These are phyloP conservation scores for Caerostris darwini DNA, from an alignment of 1,140 invertebrate genomes.

Conservation along the genomic window DNA sequence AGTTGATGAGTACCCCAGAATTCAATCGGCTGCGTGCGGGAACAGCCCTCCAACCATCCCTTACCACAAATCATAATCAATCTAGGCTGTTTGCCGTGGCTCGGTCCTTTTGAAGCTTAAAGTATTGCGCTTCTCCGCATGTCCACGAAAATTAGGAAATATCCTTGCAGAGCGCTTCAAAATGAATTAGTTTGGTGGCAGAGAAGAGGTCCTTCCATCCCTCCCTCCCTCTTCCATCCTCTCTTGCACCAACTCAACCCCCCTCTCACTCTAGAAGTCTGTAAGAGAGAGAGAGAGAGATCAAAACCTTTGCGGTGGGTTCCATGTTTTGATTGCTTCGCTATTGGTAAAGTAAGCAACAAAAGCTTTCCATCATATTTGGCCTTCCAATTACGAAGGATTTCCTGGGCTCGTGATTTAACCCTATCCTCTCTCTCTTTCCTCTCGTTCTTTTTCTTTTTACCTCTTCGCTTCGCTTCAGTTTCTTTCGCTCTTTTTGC, in stretches of 20 bases:
- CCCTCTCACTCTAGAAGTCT: neutral
- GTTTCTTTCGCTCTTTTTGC: conserved; percentile 50
- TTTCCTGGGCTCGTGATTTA: conserved; percentile 71
- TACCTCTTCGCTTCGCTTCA: neutral
- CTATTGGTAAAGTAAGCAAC: conserved; percentile 77
- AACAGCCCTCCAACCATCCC: neutral
- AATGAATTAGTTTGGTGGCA: conserved; percentile 72
- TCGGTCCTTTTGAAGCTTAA: conserved; percentile 67
- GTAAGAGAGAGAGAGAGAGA: conserved; percentile 4
- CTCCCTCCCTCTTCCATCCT: neutral
- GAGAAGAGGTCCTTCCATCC: conserved; percentile 22
- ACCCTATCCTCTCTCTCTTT: neutral
- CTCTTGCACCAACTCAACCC: neutral
- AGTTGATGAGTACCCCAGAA: conserved; percentile 46
- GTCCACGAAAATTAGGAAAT: conserved; percentile 76
- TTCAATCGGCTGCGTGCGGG: conserved; percentile 62
- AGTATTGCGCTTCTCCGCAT: conserved; percentile 60
- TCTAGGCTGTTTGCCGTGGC: conserved; percentile 43
- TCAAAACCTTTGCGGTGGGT: conserved; percentile 70
- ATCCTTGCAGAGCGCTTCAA: conserved; percentile 68
- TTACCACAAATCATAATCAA: conserved; percentile 76
- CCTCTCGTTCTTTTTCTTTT: neutral
- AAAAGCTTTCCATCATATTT: conserved; percentile 76
- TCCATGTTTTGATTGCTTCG: conserved; percentile 67
- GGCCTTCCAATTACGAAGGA: conserved; percentile 75